Base-by-base conservation (phyloP, 2,797 vertebrate genomes). In the Rousettus madagascariensis region DNA sequence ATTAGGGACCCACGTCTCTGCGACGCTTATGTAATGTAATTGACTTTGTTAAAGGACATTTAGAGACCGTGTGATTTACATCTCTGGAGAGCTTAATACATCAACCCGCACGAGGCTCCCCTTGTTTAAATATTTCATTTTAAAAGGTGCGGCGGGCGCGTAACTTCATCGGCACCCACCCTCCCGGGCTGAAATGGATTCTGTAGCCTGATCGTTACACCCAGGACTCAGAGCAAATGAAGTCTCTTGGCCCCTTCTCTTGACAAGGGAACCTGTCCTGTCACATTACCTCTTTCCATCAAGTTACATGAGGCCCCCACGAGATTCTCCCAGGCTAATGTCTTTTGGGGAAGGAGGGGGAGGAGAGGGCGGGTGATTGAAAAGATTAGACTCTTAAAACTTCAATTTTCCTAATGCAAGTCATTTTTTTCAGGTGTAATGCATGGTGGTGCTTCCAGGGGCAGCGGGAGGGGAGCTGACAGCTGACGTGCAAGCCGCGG, bases 41-140 rank as follows among this genome's bases (percentile, higher is more conserved):
- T 98, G 98, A 98, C 98, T 98, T 98, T 98, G 98, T 97, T 97
- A 98, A 98, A 98, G 98, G 98, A 96, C 97, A 13, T 97, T 98
- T 96, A 97, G 96, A 96, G 98, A 94, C 95, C 94, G 66, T 93
- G 98, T 95, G 97, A 98, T 98, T 98, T 98, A 97, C 97, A 96
- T 97, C 97, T 96, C 91, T 0, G 96, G 97, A 94, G 96, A 97
- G 96, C 95, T 97, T 98, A 97, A 97, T 97, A 79, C 97, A 97
- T 97, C 97, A 96, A 96, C 94, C 96, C 68, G 79, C 94, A 0
- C 51, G 82, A 97, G 97, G 96, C 94, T 97, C 94, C 83, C 82
- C 97, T 97, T 97, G 94, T 98, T 98, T 98, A 98, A 98, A 98
- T 97, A 97, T 98, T 98, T 98, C 97, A 97, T 97, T 97, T 97